These are phyloP conservation scores for Picathartes gymnocephalus DNA, from an alignment of 2,113 vertebrate genomes.

Conservation along the genomic window DNA sequence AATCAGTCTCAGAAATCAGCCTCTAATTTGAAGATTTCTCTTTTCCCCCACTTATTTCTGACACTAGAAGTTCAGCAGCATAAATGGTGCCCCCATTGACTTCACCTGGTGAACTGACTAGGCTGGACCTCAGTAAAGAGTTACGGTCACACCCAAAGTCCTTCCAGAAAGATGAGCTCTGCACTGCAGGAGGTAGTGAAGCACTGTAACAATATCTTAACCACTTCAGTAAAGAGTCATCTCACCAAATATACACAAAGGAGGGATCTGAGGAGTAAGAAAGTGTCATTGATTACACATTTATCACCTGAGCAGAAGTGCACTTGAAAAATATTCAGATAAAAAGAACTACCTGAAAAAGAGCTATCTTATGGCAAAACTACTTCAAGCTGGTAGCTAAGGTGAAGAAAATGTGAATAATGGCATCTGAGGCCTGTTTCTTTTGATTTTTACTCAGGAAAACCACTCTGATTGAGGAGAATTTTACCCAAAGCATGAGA, in stretches of 20 bases:
- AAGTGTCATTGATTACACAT: neutral
- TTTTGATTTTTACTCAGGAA: neutral
- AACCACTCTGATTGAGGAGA: neutral
- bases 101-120: neutral
- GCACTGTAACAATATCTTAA: neutral
- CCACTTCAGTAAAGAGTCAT: neutral
- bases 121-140: neutral
- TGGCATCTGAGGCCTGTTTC: neutral
- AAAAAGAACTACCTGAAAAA: constrained; percentile 12
- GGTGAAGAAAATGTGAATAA: neutral
- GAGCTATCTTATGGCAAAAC: neutral
- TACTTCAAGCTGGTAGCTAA: neutral
- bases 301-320: neutral
- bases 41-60: neutral
- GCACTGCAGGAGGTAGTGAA: neutral
- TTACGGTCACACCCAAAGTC: neutral
- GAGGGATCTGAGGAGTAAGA: neutral
- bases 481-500: neutral
- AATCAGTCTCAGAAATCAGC: neutral
- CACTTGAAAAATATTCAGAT: neutral
- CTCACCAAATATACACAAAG: neutral
- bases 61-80: neutral
- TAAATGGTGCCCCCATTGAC: neutral
- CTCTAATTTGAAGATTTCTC: neutral
- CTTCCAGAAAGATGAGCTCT: neutral